phyloP scores from a whole-genome alignment of 2,888 invertebrate genomes.

The Drosophila hawaiiensis region DNA sequence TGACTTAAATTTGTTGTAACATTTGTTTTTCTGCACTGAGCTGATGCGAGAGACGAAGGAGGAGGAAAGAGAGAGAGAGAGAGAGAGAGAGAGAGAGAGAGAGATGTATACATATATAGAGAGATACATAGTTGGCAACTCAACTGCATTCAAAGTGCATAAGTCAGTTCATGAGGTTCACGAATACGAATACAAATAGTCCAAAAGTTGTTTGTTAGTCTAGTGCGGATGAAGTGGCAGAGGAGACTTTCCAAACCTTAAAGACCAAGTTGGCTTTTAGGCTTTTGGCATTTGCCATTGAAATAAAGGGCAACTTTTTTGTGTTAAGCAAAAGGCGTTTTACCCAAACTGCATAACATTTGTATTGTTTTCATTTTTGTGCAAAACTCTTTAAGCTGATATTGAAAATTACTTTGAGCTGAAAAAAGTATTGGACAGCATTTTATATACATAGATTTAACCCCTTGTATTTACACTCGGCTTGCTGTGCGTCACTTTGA shows the following conservation, averaged over 20 bases:
- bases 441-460: slow-evolving; percentile 3
- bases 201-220: slow-evolving; percentile 49
- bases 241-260: slow-evolving; percentile 10
- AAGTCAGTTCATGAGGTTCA: slow-evolving; percentile 67
- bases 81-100: neutral
- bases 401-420: neutral
- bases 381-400: slow-evolving; percentile 17
- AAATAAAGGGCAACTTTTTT: slow-evolving; percentile 62
- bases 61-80: neutral
- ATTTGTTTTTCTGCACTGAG: slow-evolving; percentile 40
- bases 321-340: slow-evolving; percentile 26
- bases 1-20: slow-evolving; percentile 66
- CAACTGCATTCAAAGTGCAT: slow-evolving; percentile 74
- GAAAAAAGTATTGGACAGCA: slow-evolving; percentile 13
- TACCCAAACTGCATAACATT: slow-evolving; percentile 17
- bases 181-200: slow-evolving; percentile 34
- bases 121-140: slow-evolving; percentile 61
- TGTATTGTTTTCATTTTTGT: neutral
- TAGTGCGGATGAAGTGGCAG: slow-evolving; percentile 5
- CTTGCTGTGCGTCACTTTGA: slow-evolving; percentile 20
- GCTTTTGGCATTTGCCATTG: slow-evolving; percentile 40
- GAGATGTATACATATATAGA: neutral
- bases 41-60: neutral
- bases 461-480: slow-evolving; percentile 5
- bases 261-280: slow-evolving; percentile 47